Evolutionary conservation across 2,113 vertebrate species (phyloP).

Genomic region (Lathamus discolor): DNA sequence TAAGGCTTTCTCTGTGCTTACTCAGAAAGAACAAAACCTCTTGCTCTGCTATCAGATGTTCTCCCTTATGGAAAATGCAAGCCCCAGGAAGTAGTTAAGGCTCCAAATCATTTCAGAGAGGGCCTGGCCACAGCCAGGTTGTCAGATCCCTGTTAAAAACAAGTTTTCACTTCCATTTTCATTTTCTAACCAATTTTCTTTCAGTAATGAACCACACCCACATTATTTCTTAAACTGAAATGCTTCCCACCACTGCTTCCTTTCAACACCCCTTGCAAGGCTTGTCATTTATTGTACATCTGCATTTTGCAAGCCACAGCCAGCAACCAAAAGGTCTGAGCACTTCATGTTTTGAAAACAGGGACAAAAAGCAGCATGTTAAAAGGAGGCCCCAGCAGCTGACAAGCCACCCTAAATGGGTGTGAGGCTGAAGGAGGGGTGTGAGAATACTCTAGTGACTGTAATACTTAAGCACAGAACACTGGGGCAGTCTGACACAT

Average conservation of each 20-base stretch:
- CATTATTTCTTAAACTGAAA: background rate
- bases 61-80: conserved; percentile 25
- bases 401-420: background rate
- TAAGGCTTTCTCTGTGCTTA: background rate
- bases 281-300: conserved; percentile 30
- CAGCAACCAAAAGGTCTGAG: background rate
- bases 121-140: background rate
- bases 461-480: background rate
- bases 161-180: background rate
- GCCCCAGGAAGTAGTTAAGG: conserved; percentile 1
- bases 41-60: conserved; percentile 38
- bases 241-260: conserved; percentile 5
- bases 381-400: background rate
- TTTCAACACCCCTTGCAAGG: background rate
- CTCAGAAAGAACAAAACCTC: background rate
- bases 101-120: conserved; percentile 41
- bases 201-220: background rate
- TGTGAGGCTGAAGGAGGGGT: background rate
- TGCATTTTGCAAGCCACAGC: background rate
- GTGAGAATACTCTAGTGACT: background rate
- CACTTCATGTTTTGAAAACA: background rate
- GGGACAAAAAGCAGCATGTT: background rate
- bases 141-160: conserved; percentile 37
- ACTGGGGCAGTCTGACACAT: background rate
- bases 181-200: conserved; percentile 34